Evolutionary conservation across 2,113 vertebrate species (phyloP).

Genomic region (Dolichallabes microphthalmus): DNA sequence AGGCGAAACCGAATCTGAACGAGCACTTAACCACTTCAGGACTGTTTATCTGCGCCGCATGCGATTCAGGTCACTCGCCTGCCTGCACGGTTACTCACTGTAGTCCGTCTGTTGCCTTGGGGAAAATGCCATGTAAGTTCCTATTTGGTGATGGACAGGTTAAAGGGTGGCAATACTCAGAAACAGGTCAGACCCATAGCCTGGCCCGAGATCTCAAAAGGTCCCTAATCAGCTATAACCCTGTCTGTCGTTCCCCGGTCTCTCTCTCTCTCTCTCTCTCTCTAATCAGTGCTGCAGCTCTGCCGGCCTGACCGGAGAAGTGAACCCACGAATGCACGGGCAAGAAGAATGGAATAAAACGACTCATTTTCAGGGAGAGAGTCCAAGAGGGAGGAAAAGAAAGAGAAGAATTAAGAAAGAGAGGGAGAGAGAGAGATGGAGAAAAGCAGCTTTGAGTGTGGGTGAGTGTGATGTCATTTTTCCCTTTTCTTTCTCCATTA

Average conservation of each 20-base stretch:
- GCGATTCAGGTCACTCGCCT: not conserved
- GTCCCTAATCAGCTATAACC: constrained; percentile 29
- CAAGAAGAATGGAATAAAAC: constrained; percentile 17
- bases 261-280: constrained; percentile 25
- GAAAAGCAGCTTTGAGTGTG: constrained; percentile 31
- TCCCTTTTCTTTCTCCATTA: constrained; percentile 53
- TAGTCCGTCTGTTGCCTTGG: not conserved
- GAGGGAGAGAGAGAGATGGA: constrained; percentile 7
- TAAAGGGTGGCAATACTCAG: not conserved
- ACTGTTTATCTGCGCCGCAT: not conserved
- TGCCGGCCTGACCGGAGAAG: constrained; percentile 42
- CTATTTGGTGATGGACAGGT: not conserved
- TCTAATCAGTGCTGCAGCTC: constrained; percentile 34
- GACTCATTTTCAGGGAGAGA: constrained; percentile 1
- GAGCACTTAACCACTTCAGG: not conserved
- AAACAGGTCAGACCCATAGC: not conserved
- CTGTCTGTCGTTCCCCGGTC: not conserved
- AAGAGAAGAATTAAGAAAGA: not conserved
- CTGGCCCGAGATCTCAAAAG: constrained; percentile 46
- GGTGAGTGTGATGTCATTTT: constrained; percentile 57
- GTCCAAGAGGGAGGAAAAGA: not conserved
- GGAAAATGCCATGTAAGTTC: too few species aligned
- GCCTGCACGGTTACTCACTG: not conserved
- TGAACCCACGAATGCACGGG: constrained; percentile 9
- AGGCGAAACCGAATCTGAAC: not conserved